Percentiles rank a stretch among this genome's conserved stretches.
Conservation (phyloP, 2,888 invertebrate species). For the Calameuta idolon region DNA sequence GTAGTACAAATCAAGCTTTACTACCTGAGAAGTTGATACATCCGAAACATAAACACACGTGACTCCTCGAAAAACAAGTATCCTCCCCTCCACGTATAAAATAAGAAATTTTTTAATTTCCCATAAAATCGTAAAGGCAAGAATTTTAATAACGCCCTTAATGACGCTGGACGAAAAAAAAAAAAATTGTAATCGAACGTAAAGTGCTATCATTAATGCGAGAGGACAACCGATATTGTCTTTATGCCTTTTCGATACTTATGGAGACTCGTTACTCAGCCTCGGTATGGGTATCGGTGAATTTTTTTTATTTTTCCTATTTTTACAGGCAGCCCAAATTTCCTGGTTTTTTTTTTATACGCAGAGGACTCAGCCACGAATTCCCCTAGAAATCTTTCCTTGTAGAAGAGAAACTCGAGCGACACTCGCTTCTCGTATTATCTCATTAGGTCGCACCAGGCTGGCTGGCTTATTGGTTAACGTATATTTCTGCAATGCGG, state of each 20-base stretch:
- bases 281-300: neutral
- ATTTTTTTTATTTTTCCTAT: neutral
- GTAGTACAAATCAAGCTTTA: no score
- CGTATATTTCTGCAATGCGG: neutral
- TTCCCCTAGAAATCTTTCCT: neutral
- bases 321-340: neutral
- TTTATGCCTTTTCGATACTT: conserved; percentile 25
- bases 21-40: no score
- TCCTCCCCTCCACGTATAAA: neutral
- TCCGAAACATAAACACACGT: no score
- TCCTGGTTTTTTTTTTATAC: neutral
- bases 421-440: neutral
- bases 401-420: neutral
- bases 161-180: conserved; percentile 1
- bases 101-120: neutral
- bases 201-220: conserved; percentile 8
- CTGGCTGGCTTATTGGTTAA: neutral
- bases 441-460: neutral
- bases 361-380: neutral
- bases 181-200: conserved; percentile 7
- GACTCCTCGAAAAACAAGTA: neutral
- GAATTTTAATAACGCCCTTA: neutral
- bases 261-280: conserved; percentile 11
- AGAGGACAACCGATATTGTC: conserved; percentile 9
- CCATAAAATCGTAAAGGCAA: neutral